Evolutionary conservation across 2,797 vertebrate species (phyloP), one percentile per base, ranked within the genome.

Genomic region (Oryzias dopingdopingensis): DNA sequence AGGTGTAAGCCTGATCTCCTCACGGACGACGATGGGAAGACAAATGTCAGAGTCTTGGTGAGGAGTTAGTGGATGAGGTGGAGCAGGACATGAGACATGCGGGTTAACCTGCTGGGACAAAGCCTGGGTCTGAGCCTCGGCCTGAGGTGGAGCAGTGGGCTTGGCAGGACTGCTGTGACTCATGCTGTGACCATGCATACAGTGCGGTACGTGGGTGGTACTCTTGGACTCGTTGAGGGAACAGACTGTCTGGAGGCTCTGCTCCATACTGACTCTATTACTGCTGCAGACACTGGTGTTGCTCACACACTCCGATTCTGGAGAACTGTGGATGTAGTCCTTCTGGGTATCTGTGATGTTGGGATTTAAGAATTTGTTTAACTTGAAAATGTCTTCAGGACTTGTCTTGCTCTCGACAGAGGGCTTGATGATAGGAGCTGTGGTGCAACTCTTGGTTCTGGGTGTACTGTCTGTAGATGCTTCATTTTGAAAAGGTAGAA

Each of bases 1-100:
- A 65, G 94, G 88, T 54, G 86, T 77, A 72, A 86, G 90, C 83
- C 82, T 93, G 88, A 93, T 94, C 82, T 94, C 94, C 88, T 96
- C 95, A 62, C 55, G 78, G 79, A 94, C 77, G 75, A 80, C 80
- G 68, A 70, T 76, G 68, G 93, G 94, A 82, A 84, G 92, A 86
- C 93, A 94, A 79, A 86, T 81, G 76, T 87, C 91, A 70, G 86
- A 86, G 67, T 85, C 91, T 82, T 89, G 8, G 47, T 91, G 90
- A 56, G 88, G 56, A 71, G 82, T 94, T 93, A 91, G 90, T 85
- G 69, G 60, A 66, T 69, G 76, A 45, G 22, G 46, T 74, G 59
- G 43, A 59, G 79, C 71, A 46, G 86, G 82, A 44, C 85, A 83
- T 79, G 82, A 61, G 82, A 74, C 94, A 95, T 96, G 94, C 93